phyloP scores from a whole-genome alignment of 2,113 vertebrate species.

The Cyanocitta stelleri region DNA sequence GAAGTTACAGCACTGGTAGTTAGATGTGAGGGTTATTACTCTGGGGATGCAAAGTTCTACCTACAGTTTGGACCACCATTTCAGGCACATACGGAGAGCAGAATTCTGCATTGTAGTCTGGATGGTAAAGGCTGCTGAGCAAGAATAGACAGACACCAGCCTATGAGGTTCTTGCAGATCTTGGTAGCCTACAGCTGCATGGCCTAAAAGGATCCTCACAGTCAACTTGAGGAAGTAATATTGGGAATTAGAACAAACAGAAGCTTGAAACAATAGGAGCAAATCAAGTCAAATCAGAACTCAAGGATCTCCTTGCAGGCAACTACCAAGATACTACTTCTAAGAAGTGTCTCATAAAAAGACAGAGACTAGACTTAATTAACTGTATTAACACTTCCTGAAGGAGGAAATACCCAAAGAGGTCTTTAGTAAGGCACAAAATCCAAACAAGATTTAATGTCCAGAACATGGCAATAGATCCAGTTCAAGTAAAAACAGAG shows the following conservation, averaged over 20 bases:
- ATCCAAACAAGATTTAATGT: background rate
- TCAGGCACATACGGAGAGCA: background rate
- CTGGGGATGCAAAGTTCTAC: background rate
- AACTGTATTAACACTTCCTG: background rate
- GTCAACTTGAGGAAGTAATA: background rate
- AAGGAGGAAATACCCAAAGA: background rate
- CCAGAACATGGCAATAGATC: background rate
- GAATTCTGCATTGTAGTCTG: background rate
- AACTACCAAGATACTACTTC: background rate
- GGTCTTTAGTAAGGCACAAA: background rate
- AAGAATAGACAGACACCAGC: background rate
- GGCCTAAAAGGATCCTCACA: background rate
- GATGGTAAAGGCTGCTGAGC: background rate
- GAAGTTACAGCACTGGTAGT: background rate
- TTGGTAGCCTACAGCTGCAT: accelerated
- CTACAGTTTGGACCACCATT: background rate
- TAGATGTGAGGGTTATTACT: background rate
- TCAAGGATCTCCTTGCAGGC: background rate
- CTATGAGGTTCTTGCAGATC: background rate
- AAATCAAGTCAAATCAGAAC: background rate
- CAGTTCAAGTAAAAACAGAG: background rate
- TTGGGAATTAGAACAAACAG: background rate
- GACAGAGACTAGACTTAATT: background rate
- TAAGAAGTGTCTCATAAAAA: background rate
- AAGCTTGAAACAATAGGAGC: background rate